Percentiles rank a stretch among this genome's conserved stretches.
phyloP scores from a whole-genome alignment of 2,888 invertebrate species.

The Synergus japonicus region DNA sequence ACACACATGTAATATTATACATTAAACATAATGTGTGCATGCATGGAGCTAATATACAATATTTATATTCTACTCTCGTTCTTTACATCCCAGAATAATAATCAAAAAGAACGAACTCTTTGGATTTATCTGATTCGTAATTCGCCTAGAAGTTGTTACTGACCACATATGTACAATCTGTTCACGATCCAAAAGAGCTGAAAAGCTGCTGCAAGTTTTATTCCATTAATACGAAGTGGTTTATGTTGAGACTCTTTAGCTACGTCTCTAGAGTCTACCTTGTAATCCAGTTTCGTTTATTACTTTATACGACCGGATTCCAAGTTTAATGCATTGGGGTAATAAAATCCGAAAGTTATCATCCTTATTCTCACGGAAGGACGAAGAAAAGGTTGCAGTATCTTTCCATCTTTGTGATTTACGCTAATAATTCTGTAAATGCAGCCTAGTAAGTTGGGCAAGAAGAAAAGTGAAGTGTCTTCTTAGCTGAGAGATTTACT shows the following conservation, averaged over 20 bases:
- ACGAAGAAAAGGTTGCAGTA: slow-evolving; percentile 10
- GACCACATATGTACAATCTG: neutral
- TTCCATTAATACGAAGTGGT: slow-evolving; percentile 36
- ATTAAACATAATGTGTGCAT: neutral
- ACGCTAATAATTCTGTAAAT: slow-evolving; percentile 20
- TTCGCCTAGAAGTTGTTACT: neutral
- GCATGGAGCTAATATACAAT: neutral
- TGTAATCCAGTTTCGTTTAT: slow-evolving; percentile 39
- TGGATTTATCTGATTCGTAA: slow-evolving; percentile 3
- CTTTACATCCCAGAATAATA: neutral
- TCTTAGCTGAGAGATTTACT: neutral
- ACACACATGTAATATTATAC: neutral
- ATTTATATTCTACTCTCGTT: neutral
- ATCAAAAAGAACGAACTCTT: neutral
- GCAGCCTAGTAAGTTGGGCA: neutral
- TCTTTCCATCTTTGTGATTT: slow-evolving; percentile 16
- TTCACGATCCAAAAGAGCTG: neutral
- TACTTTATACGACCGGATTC: slow-evolving; percentile 27
- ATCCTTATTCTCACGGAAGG: neutral
- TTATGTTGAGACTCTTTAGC: slow-evolving; percentile 12
- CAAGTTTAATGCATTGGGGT: slow-evolving; percentile 25
- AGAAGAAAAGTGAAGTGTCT: neutral
- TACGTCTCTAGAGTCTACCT: slow-evolving; percentile 5
- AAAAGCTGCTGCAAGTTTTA: slow-evolving; percentile 8
- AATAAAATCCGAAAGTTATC: slow-evolving; percentile 37